Conservation (phyloP, 2,113 vertebrate genomes). For the Nothoprocta pentlandii region DNA sequence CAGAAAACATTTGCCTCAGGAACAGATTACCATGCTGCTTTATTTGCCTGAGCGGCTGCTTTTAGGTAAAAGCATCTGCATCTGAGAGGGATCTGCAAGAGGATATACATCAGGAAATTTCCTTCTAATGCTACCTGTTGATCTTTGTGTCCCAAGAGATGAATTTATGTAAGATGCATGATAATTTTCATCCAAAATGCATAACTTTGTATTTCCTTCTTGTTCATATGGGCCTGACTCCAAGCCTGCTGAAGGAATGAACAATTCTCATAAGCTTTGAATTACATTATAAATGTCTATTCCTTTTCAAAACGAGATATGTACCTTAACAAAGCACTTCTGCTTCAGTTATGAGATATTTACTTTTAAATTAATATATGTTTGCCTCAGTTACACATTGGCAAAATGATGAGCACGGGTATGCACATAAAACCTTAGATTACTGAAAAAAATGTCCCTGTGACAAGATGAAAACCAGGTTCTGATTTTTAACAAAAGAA, state of each 20-base stretch:
- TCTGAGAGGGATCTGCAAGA: background rate
- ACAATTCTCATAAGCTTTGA: background rate
- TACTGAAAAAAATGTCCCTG: background rate
- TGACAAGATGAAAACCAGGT: background rate
- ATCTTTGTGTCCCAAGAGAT: background rate
- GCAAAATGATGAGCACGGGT: background rate
- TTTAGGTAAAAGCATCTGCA: conserved; percentile 23
- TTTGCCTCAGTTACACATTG: background rate
- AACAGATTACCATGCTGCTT: conserved; percentile 30
- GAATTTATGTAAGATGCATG: conserved; percentile 6
- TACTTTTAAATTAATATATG: background rate
- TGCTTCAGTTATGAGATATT: background rate
- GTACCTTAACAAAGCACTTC: rapidly evolving
- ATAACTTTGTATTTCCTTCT: conserved; percentile 17
- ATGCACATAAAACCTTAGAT: background rate
- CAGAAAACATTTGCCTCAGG: conserved; percentile 30
- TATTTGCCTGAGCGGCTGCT: background rate
- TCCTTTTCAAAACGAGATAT: background rate
- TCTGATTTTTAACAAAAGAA: background rate
- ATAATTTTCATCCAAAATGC: background rate
- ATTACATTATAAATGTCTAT: background rate
- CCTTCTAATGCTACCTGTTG: conserved; percentile 15
- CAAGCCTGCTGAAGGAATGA: background rate
- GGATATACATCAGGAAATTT: conserved; percentile 59
- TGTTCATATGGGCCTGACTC: background rate